Base-by-base conservation (phyloP, 1,140 invertebrate genomes). In the Conus ventricosus region DNA sequence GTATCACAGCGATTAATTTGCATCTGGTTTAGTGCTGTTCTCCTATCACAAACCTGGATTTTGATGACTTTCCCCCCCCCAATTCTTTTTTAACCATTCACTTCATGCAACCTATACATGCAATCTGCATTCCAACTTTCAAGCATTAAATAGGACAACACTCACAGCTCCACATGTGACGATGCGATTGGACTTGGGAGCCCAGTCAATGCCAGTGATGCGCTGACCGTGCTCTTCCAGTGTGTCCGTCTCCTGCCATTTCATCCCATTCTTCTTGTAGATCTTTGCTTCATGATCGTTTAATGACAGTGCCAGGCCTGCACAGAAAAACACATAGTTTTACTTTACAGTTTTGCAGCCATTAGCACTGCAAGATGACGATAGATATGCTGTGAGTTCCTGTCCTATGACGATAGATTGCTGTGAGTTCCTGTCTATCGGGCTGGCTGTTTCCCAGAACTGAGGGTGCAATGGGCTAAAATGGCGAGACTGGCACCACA, bases 161-260 rank as follows among this genome's bases (percentile, higher is more conserved):
- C 94, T 94, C 93, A 96, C 97, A 78, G 98, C 98, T 27, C 98
- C 98, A 96, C 99, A 99, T n/a, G 99, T 99, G 0, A 99, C 99
- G 94, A 99, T 99, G 27, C 98, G 96, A 96, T 99, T 99, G 60
- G 98, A 99, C 90, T 98, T 98, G 20, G 98, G 97, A 8, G 98
- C 99, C 99, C 99, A 99, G 95, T 99, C 99, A 89, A 99, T 99
- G 51, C 98, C 98, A 96, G 99, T 99, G 0, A 99, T 98, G 89
- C 97, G 96, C 92, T 99, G 96, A 95, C 99, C 98, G 96, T 99
- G 99, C 92, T 99, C 98, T 90, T 97, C 97, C 11, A 99, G 95
- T 87, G 97, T 97, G 94, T 99, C 97, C 23, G 97, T 96, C 75
- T 97, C 95, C 92, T 97, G 97, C 98, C 98, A 99, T 92, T 96